Base-by-base conservation (phyloP, 2,113 vertebrate genomes). In the Serilophus lunatus region DNA sequence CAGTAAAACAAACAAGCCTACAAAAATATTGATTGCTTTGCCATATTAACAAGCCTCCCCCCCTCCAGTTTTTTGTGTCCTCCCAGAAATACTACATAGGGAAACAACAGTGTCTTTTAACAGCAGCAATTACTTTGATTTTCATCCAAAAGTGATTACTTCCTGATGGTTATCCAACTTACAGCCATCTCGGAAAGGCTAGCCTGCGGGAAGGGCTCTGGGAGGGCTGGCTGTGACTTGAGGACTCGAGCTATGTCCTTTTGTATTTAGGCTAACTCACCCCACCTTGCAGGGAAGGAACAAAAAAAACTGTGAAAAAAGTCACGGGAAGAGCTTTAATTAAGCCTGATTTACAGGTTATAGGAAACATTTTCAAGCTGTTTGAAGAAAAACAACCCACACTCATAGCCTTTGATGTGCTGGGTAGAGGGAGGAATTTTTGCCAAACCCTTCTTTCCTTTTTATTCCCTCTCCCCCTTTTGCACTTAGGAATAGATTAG, bases 1-100 rank as follows among this genome's bases (percentile, higher is more conserved):
- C 57, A 94, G 12, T 53, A 92, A 53, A 91, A 93, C 44, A 96
- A 92, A 92, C 81, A 95, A 82, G 23, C 47, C 50, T 60, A 93
- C 40, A 84, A 61, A 94, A 79, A 72, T 36, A 51, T 87, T 81
- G 38, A 81, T 71, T 74, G 23, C 38, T 93, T 91, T 83, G 45
- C 31, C 45, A 86, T n/a, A n/a, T 81, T 86, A 84, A 60, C 47
- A 80, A 86, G 16, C 50, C 57, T 57, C 26, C 86, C 78, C n/a
- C 49, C 40, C 36, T 51, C 20, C 29, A 53, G 35, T 86, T 77
- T 70, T 72, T 88, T 7, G 0, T 31, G 35, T 82, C 57, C 25
- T 84, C 70, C 68, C 38, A 77, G 79, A 94, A 90, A 84, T 51
- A 88, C 31, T 72, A 35, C 9, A 25, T 45, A 49, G 70, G 38